Base-by-base conservation (phyloP, 2,888 invertebrate species). In the Tryphoninae sp. region DNA sequence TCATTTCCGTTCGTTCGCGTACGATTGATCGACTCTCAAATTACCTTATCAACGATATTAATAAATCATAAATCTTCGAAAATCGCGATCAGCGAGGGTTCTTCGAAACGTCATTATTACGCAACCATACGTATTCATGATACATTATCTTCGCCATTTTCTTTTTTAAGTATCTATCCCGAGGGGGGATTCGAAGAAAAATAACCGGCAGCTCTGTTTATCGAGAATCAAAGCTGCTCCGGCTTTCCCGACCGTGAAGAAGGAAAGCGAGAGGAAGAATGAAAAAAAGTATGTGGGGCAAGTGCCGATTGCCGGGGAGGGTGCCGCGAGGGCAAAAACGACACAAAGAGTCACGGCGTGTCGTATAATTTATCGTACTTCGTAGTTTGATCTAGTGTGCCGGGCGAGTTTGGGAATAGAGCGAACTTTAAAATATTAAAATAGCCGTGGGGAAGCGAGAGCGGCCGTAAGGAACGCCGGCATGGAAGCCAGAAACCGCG, bases 391-490 rank as follows among this genome's bases (percentile, higher is more conserved):
- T 89, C 84, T 86, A 87, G 72, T 76, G 73, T 83, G 83, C 13
- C 69, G 87, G 87, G 86, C 88, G 84, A 77, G 68, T 88, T 89
- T 87, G 87, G 88, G 89, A 88, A 86, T 86, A 78, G 80, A 80
- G 79, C 67, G 86, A 87, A 89, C 84, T 89, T 89, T 89, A 88
- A 89, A 89, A 89, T 89, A 89, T 89, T 89, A 89, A 89, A 89
- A 89, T 88, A 87, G 87, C 86, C 33, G 19, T 67, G 65, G 53
- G 85, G 84, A 86, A 72, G 83, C 45, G 49, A 84, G 84, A 71
- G 81, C 55, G n/a, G 67, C 73, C 53, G 55, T 55, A 86, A 85
- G 87, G 86, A 86, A 85, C 85, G 89, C 88, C 86, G 86, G 74
- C 22, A 55, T 40, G 23, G 85, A 86, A 85, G 86, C 86, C 85